phyloP scores from a whole-genome alignment of 1,140 invertebrate genomes.

The Hyles vespertilio region DNA sequence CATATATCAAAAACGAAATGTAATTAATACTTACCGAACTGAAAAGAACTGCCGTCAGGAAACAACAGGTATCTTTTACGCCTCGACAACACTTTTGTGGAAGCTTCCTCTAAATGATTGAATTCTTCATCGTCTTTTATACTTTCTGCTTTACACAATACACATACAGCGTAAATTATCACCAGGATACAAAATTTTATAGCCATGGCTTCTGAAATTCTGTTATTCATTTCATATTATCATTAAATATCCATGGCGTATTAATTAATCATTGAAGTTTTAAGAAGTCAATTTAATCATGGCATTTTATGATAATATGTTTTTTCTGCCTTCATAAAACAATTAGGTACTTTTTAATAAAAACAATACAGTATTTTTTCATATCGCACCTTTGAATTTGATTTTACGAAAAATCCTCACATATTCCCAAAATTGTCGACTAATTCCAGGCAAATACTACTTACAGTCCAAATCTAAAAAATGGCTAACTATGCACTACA shows the following conservation, averaged over 20 bases:
- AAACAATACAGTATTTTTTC: no score
- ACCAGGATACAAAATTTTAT: not conserved
- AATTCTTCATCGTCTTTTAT: not conserved
- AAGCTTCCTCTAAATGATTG: slow-evolving; percentile 5
- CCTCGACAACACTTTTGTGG: slow-evolving; percentile 73
- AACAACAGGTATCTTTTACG: slow-evolving; percentile 84
- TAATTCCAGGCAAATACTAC: no score
- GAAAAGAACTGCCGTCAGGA: slow-evolving; percentile 86
- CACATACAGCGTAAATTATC: not conserved
- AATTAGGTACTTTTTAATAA: no score
- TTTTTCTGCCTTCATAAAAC: not conserved
- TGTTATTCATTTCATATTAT: no score
- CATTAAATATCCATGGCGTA: no score
- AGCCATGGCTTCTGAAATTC: not conserved
- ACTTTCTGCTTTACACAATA: not conserved
- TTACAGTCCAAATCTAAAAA: no score
- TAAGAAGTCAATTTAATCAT: not conserved
- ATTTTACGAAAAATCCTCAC: not conserved
- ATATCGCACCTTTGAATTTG: not conserved
- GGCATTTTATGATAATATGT: not conserved
- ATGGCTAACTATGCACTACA: not conserved
- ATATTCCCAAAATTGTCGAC: not conserved
- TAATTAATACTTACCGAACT: slow-evolving; percentile 77
- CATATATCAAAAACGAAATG: not conserved
- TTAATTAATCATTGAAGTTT: not conserved